Percentiles rank a stretch among this genome's conserved stretches.
These are phyloP conservation scores for Spinus olivaceus DNA, from an alignment of 2,797 vertebrate genomes.

Conservation along the genomic window DNA sequence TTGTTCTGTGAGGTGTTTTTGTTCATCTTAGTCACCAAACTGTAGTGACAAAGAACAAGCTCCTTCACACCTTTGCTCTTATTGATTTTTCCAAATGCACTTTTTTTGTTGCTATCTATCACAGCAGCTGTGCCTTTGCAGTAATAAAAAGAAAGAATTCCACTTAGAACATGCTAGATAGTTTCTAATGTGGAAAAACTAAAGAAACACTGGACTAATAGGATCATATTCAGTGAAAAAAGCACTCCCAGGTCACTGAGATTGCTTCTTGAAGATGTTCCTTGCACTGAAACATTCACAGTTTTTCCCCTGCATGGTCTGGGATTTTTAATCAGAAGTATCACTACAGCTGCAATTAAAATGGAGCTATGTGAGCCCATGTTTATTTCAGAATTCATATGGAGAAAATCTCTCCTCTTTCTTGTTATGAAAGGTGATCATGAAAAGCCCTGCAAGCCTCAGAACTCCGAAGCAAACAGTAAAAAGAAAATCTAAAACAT, in stretches of 20 bases:
- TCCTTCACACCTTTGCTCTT: slow-evolving; percentile 17
- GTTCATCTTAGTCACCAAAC: background rate
- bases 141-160: background rate
- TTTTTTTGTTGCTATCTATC: background rate
- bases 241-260: background rate
- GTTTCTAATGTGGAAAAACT: background rate
- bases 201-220: background rate
- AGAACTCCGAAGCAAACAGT: background rate
- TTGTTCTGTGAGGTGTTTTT: background rate
- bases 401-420: background rate
- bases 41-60: background rate
- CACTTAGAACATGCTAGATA: background rate
- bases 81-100: slow-evolving; percentile 8
- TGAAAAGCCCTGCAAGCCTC: background rate
- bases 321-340: background rate
- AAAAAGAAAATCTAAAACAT: background rate
- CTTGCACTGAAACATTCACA: background rate
- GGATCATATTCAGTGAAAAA: background rate
- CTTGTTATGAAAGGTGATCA: background rate
- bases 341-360: background rate
- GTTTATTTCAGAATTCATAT: background rate
- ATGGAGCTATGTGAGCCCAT: background rate
- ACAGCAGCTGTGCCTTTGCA: background rate
- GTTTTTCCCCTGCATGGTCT: background rate
- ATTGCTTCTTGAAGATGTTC: background rate